Percentiles rank a stretch among this genome's conserved stretches.
Conservation (phyloP, 2,888 invertebrate species). For the Dichetophora obliterata region DNA sequence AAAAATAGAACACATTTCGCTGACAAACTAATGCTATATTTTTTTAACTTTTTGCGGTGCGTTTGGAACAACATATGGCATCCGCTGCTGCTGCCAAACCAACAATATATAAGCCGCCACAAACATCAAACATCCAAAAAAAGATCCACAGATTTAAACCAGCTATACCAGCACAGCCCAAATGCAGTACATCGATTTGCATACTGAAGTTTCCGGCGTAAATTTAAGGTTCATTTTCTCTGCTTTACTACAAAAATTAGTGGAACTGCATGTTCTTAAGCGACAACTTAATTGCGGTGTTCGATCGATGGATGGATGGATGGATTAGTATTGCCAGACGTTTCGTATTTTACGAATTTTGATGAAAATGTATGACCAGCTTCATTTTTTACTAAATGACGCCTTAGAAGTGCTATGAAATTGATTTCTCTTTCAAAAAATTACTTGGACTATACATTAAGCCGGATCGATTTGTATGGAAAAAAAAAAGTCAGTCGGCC, state of each 20-base stretch:
- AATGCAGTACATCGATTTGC: conserved; percentile 15
- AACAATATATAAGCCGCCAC: background rate
- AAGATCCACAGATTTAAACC: background rate
- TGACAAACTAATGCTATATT: conserved; percentile 12
- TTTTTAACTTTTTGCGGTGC: conserved; percentile 1
- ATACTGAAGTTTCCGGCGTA: background rate
- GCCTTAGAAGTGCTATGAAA: too few species aligned
- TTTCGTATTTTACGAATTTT: too few species aligned
- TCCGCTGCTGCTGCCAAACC: background rate
- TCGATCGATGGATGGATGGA: background rate
- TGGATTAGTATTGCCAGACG: too few species aligned
- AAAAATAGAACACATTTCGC: background rate
- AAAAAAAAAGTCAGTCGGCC: too few species aligned
- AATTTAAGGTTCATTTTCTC: background rate
- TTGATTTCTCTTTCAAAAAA: too few species aligned
- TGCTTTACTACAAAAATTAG: background rate
- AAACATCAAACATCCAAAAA: conserved; percentile 13
- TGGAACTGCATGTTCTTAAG: background rate
- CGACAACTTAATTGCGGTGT: background rate
- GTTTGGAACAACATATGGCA: background rate
- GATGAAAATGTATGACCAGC: too few species aligned
- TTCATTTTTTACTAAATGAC: too few species aligned
- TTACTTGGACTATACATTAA: too few species aligned
- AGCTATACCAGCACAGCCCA: background rate
- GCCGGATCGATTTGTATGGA: too few species aligned